Percentiles rank a stretch among this genome's conserved stretches.
phyloP scores from a whole-genome alignment of 2,797 vertebrate species.

The Orientallactaga sibirica region DNA sequence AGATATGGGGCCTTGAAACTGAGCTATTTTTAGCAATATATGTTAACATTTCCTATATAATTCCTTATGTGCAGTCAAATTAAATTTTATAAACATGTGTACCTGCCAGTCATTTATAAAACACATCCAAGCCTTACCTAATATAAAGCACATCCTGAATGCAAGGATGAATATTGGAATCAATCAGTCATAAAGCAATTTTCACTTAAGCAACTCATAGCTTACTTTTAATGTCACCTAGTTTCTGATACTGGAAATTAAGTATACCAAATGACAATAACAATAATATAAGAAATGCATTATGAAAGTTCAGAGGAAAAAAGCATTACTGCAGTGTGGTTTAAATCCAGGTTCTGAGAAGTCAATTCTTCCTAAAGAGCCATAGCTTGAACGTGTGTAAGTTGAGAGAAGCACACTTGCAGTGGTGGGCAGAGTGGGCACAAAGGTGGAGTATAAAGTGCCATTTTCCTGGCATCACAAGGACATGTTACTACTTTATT shows the following conservation, averaged over 20 bases:
- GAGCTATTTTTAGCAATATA: background rate
- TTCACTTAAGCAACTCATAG: background rate
- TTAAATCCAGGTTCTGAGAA: slow-evolving; percentile 31
- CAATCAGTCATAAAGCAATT: background rate
- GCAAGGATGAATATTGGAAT: background rate
- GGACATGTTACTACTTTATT: too few relatives aligned
- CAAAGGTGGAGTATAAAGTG: background rate
- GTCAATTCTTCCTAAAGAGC: background rate
- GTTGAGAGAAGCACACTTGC: background rate
- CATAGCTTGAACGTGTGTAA: background rate
- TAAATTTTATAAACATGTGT: slow-evolving; percentile 21
- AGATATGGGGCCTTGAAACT: background rate
- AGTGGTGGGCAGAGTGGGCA: background rate
- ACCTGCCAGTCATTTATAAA: slow-evolving; percentile 35
- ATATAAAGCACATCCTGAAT: background rate
- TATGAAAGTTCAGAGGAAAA: slow-evolving; percentile 23
- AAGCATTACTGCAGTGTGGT: background rate
- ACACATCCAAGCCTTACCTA: background rate
- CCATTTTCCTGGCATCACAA: background rate
- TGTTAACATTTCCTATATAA: background rate
- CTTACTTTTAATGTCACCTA: background rate
- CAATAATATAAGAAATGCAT: background rate
- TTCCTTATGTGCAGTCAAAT: background rate
- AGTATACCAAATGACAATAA: background rate
- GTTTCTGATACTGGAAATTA: background rate